Evolutionary conservation across 1,140 invertebrate species (phyloP), one percentile per base, ranked within the genome.

Genomic region (Drosophila yakuba): DNA sequence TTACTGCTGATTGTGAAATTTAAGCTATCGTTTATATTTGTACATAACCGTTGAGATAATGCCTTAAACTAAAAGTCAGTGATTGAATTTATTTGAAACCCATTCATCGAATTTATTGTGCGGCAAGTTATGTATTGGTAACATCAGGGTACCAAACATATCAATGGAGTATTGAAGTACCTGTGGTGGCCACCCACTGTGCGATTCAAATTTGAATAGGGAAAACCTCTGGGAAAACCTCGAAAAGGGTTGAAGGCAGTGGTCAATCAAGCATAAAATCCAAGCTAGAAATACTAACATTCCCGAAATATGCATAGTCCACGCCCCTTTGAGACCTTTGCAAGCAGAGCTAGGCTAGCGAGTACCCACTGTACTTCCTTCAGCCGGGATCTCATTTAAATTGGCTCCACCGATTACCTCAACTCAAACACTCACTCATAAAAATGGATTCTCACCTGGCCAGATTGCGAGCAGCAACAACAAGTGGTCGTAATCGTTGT

Each of bases 311-410:
- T 20, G 7, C 8, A 20, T 12, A 20, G 7, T 45, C 17, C 43
- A 45, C 14, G n/a, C 17, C 3, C 43, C 43, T 11, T 32, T 3
- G 7, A 8, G 3, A 36, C 35, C 7, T 4, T 23, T 20, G 11
- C 3, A 17, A 17, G 4, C 1, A n/a, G 3, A 11, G 14, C n/a
- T 10, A 17, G 5, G 28, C 11, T 35, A 51, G n/a, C 48, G 20
- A 28, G 25, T 77, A 85, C 43, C 20, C 20, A 44, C 68, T 82
- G 82, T 81, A 39, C 36, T n/a, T 25, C 43, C 43, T 66, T 62
- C 59, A 28, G 35, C 51, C 59, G 39, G 64, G 78, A 71, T 71
- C 78, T 69, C 71, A 86, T 88, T 88, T 86, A 88, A 86, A 86
- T 86, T 72, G 82, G 78, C 72, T 82, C 82, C 64, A 63, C 59